These are phyloP conservation scores for Phytoseiulus persimilis DNA, from an alignment of 2,888 invertebrate genomes.

Conservation along the genomic window DNA sequence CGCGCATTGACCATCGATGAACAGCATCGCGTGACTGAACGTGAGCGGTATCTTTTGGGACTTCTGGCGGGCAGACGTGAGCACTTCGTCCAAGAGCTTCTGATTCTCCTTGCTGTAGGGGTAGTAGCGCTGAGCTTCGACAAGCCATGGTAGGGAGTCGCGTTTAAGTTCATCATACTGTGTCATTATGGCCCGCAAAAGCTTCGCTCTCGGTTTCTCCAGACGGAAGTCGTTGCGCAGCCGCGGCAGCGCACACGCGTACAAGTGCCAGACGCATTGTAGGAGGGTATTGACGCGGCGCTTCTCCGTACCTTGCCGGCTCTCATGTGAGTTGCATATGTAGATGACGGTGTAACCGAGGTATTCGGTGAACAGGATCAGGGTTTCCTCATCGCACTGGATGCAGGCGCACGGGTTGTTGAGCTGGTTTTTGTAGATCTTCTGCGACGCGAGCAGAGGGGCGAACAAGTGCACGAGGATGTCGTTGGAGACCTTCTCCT, in stretches of 20 bases:
- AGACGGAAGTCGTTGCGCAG: slow-evolving; percentile 12
- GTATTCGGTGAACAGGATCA: slow-evolving; percentile 34
- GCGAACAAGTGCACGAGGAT: slow-evolving; percentile 26
- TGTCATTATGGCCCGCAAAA: background rate
- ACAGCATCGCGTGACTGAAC: slow-evolving; percentile 36
- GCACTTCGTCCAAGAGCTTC: slow-evolving; percentile 20
- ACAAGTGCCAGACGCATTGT: slow-evolving; percentile 37
- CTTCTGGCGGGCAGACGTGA: slow-evolving; percentile 14
- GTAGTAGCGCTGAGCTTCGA: slow-evolving; percentile 12
- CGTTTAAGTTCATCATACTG: slow-evolving; percentile 30
- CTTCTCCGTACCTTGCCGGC: slow-evolving; percentile 31
- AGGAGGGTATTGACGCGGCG: slow-evolving; percentile 26
- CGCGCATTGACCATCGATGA: background rate
- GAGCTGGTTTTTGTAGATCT: slow-evolving; percentile 33
- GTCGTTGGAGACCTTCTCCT: slow-evolving; percentile 22
- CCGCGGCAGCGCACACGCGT: slow-evolving; percentile 17
- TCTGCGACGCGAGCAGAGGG: slow-evolving; percentile 15
- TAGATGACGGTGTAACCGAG: slow-evolving; percentile 33
- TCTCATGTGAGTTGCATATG: slow-evolving; percentile 25
- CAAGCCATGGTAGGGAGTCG: slow-evolving; percentile 11
- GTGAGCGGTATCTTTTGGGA: background rate
- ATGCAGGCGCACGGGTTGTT: slow-evolving; percentile 37
- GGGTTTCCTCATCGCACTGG: slow-evolving; percentile 25
- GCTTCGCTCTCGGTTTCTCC: slow-evolving; percentile 25
- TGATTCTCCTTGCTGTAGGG: slow-evolving; percentile 23